These are phyloP conservation scores for Campylomormyrus numenius DNA, from an alignment of 2,113 vertebrate genomes.

Conservation along the genomic window DNA sequence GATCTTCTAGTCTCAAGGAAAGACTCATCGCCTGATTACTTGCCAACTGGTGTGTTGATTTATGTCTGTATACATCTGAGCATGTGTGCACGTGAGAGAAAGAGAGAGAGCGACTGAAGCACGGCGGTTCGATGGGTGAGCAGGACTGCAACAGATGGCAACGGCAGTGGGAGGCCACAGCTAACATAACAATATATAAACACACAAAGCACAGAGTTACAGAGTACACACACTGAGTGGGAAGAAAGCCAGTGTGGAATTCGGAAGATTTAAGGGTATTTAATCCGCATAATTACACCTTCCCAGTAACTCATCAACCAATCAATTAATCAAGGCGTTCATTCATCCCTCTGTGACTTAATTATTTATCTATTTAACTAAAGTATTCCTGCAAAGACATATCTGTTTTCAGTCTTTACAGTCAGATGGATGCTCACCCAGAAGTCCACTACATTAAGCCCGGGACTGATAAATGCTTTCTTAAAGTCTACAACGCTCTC, in stretches of 20 bases:
- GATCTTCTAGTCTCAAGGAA: background rate
- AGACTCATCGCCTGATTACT: background rate
- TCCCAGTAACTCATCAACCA: background rate
- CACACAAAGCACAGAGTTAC: background rate
- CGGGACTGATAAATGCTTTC: background rate
- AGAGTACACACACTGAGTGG: background rate
- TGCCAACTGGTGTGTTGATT: background rate
- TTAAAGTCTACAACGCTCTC: background rate
- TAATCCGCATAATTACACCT: background rate
- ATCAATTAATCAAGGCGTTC: conserved; percentile 2
- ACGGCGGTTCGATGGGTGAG: background rate
- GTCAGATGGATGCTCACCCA: background rate
- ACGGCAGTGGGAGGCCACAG: background rate
- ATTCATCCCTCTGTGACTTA: background rate
- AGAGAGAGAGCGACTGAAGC: background rate
- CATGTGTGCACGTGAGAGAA: background rate
- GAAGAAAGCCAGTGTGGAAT: background rate
- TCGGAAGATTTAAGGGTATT: conserved; percentile 5
- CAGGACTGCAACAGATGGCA: background rate
- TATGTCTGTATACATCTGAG: conserved; percentile 1
- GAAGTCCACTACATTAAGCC: background rate
- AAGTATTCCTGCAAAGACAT: background rate
- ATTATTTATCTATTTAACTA: conserved; percentile 4
- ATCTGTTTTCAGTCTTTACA: background rate
- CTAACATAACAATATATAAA: conserved; percentile 13